phyloP scores from a whole-genome alignment of 2,888 invertebrate genomes.

The Synergus umbraculus region DNA sequence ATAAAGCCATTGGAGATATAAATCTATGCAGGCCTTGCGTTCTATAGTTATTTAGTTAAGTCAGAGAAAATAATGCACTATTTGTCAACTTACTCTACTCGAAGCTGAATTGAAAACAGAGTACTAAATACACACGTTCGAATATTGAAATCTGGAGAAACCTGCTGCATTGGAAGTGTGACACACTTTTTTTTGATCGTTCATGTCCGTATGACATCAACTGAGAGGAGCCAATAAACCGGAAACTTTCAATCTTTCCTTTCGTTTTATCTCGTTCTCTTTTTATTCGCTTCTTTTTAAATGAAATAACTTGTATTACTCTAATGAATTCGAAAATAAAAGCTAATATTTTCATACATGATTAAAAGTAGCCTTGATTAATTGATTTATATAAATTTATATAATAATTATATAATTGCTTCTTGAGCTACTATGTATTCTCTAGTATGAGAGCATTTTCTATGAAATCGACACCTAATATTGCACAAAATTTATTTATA shows the following conservation, averaged over 20 bases:
- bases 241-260: conserved; percentile 26
- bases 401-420: background rate
- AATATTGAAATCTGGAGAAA: conserved; percentile 35
- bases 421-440: background rate
- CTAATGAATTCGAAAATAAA: background rate
- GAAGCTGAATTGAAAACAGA: background rate
- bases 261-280: background rate
- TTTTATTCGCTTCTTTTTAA: background rate
- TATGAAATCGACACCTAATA: conserved; percentile 12
- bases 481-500: conserved; percentile 13
- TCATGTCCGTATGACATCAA: conserved; percentile 12
- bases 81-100: background rate
- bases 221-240: background rate
- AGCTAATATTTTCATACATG: background rate
- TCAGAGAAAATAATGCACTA: conserved; percentile 16
- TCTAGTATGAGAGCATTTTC: background rate
- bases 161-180: conserved; percentile 27
- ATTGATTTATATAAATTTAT: no score
- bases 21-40: background rate
- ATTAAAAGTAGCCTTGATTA: background rate
- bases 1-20: background rate
- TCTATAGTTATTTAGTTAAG: conserved; percentile 5
- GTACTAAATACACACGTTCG: background rate
- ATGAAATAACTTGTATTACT: background rate
- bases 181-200: conserved; percentile 32